Evolutionary conservation across 2,888 invertebrate genomes (phyloP).

Genomic region (Neria commutata): DNA sequence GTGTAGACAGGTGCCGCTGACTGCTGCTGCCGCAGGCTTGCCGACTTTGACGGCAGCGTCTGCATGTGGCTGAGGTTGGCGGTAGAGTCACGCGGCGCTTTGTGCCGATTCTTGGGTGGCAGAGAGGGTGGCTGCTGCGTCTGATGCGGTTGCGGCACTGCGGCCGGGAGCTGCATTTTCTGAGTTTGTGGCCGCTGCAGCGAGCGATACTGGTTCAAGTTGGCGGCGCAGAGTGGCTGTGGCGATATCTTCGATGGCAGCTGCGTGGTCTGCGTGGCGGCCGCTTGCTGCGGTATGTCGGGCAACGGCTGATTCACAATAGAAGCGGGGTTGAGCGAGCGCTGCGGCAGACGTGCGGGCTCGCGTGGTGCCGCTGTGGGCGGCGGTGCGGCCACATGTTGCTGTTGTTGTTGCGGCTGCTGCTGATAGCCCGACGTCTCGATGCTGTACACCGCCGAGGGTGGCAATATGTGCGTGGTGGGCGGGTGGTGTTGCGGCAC

Average conservation of each 20-base stretch:
- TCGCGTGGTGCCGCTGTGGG: constrained; percentile 26
- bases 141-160: constrained; percentile 32
- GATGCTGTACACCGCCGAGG: constrained; percentile 61
- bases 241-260: constrained; percentile 56
- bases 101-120: constrained; percentile 61
- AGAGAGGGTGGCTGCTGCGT: constrained; percentile 55
- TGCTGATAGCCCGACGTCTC: constrained; percentile 52
- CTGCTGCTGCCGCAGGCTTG: constrained; percentile 54
- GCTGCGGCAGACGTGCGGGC: constrained; percentile 27
- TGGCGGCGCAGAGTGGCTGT: constrained; percentile 61
- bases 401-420: constrained; percentile 28
- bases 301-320: constrained; percentile 63
- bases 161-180: constrained; percentile 46
- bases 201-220: constrained; percentile 67
- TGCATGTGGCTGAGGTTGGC: constrained; percentile 57
- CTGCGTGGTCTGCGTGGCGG: constrained; percentile 37
- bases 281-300: constrained; percentile 57
- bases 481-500: constrained; percentile 47
- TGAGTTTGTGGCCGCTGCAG: constrained; percentile 64
- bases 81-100: constrained; percentile 46
- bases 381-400: constrained; percentile 25
- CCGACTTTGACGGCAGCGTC: constrained; percentile 59
- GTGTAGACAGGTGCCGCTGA: constrained; percentile 44
- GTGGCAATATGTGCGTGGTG: constrained; percentile 55
- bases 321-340: constrained; percentile 56